Conservation (phyloP, 2,797 vertebrate genomes). For the Potorous gilbertii region DNA sequence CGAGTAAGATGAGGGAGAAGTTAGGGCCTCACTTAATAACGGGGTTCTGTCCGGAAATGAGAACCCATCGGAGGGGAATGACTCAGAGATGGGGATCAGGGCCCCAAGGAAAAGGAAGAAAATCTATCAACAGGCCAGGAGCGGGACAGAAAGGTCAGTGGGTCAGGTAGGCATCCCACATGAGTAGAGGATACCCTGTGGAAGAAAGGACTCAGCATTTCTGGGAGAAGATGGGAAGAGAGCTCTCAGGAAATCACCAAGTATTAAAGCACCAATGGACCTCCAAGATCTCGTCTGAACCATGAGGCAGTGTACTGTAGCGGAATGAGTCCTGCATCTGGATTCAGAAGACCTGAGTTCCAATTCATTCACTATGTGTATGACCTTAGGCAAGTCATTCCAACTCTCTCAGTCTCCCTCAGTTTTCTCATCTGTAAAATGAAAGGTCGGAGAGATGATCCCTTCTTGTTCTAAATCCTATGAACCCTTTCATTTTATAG, state of each 20-base stretch:
- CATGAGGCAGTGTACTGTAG: neutral
- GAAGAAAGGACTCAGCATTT: neutral
- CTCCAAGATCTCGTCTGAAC: neutral
- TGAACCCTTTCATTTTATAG: neutral
- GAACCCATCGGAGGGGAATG: conserved; percentile 46
- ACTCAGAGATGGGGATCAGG: conserved; percentile 60
- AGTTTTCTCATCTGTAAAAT: neutral
- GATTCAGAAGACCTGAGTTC: neutral
- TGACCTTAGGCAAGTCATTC: neutral
- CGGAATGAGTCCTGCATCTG: neutral
- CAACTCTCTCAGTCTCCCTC: neutral
- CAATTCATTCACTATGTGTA: neutral
- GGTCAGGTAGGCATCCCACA: neutral
- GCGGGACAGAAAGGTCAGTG: neutral
- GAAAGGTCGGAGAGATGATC: neutral
- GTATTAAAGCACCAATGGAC: neutral
- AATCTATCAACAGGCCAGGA: neutral
- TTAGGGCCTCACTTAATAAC: conserved; percentile 33
- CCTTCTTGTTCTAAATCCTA: neutral
- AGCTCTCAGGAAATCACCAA: neutral
- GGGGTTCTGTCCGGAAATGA: conserved; percentile 36
- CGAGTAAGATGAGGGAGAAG: neutral
- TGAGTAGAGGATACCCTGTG: neutral
- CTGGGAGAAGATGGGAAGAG: neutral
- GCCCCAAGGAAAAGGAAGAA: neutral